Evolutionary conservation across 2,888 invertebrate species (phyloP), one percentile per base, ranked within the genome.

Genomic region (Eristalinus sepulchralis): DNA sequence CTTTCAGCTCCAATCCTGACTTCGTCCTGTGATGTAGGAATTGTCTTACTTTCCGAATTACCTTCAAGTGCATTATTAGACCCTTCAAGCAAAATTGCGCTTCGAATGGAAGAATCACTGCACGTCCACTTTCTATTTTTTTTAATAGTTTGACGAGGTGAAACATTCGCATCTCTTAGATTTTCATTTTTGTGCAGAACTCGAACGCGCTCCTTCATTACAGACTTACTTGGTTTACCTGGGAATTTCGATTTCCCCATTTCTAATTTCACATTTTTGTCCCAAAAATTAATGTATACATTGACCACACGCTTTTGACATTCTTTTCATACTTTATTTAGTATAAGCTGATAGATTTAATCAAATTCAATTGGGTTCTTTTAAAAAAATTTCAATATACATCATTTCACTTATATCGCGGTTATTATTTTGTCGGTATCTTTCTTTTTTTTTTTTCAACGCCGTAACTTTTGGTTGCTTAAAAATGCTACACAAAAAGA

Each of bases 161-260:
- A 47, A 20, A 17, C 17, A 8, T 63, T 63, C 5, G 22, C 62
- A 68, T 13, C 20, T 63, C 55, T 70, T 5, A 34, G 36, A 63
- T 55, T 62, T 57, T 83, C 62, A 27, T 62, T 70, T 66, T 75
- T 79, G 10, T 92, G 90, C 72, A 96, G 94, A 92, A 97, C 96
- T 94, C 96, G 96, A 91, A 97, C 95, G 93, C 97, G 95, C 93
- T 96, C 96, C 94, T 96, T 95, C 94, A 96, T 96, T 92, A 96
- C 96, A 94, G 96, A 96, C 94, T 96, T 97, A 90, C 96, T 95
- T 93, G 97, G 97, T 94, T 96, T 97, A 92, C 97, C 97, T 92
- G 97, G 97, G 95, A 97, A 97, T 90, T 93, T 93, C 82, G 93
- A 93, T 88, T 91, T 92, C 90, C 92, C 92, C 92, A 92, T 92